Conservation (phyloP, 1,140 invertebrate species). For the Caenorhabditis inopinata region DNA sequence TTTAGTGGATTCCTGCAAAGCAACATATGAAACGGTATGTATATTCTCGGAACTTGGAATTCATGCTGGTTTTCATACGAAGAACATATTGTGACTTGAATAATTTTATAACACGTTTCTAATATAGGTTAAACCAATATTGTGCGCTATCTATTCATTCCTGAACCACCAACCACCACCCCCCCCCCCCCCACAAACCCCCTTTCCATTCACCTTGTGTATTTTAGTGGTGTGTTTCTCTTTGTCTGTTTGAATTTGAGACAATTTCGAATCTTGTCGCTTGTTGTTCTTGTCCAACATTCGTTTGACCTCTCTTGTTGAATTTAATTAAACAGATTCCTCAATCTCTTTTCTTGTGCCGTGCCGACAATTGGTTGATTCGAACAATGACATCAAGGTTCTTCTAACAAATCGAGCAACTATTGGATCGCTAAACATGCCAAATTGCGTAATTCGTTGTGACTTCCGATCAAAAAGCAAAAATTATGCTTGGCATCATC, state of each 20-base stretch:
- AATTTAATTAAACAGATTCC: slow-evolving; percentile 31
- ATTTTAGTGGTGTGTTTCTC: not conserved
- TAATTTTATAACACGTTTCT: not conserved
- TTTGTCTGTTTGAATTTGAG: slow-evolving; percentile 1
- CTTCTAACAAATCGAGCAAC: slow-evolving; percentile 9
- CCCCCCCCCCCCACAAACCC: no score
- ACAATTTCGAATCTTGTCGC: slow-evolving; percentile 11
- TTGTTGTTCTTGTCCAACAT: slow-evolving; percentile 5
- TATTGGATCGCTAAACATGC: not conserved
- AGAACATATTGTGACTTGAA: no score
- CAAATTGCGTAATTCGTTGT: slow-evolving; percentile 8
- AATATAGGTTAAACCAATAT: slow-evolving; percentile 31
- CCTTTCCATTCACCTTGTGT: not conserved
- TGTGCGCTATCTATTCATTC: slow-evolving; percentile 26
- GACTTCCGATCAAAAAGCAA: not conserved
- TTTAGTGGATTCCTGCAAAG: no score
- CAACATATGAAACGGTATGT: no score
- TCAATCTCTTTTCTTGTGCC: not conserved
- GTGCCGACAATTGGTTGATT: slow-evolving; percentile 27
- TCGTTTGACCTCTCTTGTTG: slow-evolving; percentile 1
- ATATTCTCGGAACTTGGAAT: no score
- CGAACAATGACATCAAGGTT: slow-evolving; percentile 26
- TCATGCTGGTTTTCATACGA: no score
- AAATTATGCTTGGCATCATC: not conserved
- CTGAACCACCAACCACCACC: not conserved